phyloP scores from a whole-genome alignment of 92 coral and sea anemone species.

The Phenganax stokvisi region DNA sequence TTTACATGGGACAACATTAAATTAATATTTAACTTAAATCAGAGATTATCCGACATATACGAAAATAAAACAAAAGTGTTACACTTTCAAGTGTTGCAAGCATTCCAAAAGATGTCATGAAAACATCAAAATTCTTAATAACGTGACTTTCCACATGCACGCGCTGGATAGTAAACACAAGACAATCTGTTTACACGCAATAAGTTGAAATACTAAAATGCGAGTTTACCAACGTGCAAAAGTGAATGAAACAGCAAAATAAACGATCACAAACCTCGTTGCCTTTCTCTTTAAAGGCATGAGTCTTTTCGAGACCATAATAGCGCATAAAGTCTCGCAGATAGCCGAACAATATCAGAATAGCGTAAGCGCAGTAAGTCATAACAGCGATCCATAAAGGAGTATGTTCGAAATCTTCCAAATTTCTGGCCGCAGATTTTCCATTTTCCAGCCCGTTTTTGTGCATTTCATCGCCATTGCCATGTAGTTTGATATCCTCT shows the following conservation, averaged over 20 bases:
- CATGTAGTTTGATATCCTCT: background rate
- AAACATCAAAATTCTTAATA: too few relatives aligned
- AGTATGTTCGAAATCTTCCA: conserved; percentile 88
- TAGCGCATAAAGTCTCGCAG: conserved; percentile 90
- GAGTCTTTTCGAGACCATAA: conserved; percentile 82
- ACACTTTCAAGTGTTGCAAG: too few relatives aligned
- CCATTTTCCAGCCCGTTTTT: conserved; percentile 13
- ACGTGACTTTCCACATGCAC: too few relatives aligned
- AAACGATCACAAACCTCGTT: conserved; percentile 58
- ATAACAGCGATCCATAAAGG: conserved; percentile 85
- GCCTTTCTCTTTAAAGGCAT: conserved; percentile 71
- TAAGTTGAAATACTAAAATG: too few relatives aligned
- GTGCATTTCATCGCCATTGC: background rate
- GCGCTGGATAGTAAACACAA: too few relatives aligned
- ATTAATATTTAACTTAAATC: too few relatives aligned
- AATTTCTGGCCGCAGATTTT: background rate
- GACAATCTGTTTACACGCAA: too few relatives aligned
- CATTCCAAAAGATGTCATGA: too few relatives aligned
- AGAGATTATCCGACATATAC: too few relatives aligned
- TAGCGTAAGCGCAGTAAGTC: conserved; percentile 82
- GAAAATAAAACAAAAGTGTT: too few relatives aligned
- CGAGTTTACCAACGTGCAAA: background rate
- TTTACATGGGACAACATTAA: too few relatives aligned
- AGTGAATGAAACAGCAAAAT: background rate
- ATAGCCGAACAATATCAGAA: conserved; percentile 83